Evolutionary conservation across 30 jellyfish, hydroid and myxozoan genomes (phyloP), one percentile per base, ranked within the genome.

Genomic region (Catostylus mosaicus): DNA sequence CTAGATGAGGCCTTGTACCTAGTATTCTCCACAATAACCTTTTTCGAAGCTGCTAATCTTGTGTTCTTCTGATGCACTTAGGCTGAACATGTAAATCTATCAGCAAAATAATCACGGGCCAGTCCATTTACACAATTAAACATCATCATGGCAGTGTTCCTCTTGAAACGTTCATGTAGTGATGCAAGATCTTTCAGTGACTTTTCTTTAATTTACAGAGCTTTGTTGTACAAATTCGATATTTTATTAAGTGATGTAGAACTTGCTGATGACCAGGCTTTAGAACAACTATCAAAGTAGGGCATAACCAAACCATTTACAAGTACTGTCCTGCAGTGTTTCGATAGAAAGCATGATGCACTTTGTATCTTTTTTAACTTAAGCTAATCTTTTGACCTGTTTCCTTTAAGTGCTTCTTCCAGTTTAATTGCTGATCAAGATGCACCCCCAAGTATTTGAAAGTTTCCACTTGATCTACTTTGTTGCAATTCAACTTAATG

Each of bases 181-280:
- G 78, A 66, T 66, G 78, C 78, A 30, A 56, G 78, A 66, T n/a
- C 34, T 54, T 66, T 66, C 8, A 29, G 78, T 29, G 78, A 66
- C 57, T 66, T 66, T 35, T 66, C 78, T 66, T 40, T 66, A 24
- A 66, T 31, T 48, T 75, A 48, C 60, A 52, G 76, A 75, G 86
- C 62, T 54, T 56, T 30, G 35, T 54, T 30, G 36, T 51, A 75
- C 86, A 75, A 22, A 54, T 22, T 75, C 45, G 61, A 37, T 75
- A 75, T 48, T 60, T 76, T 54, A 30, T 30, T 50, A 22, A 75
- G 68, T 75, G 75, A 75, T 50, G 76, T 48, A 75, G 30, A 18
- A 56, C 86, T 48, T 75, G 86, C 75, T 75, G 86, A 75, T 52
- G 86, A 54, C 86, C 76, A 54, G 75, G 86, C 47, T 61, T 75